Conservation (phyloP, 2,888 invertebrate species). For the Mamestra brassicae region DNA sequence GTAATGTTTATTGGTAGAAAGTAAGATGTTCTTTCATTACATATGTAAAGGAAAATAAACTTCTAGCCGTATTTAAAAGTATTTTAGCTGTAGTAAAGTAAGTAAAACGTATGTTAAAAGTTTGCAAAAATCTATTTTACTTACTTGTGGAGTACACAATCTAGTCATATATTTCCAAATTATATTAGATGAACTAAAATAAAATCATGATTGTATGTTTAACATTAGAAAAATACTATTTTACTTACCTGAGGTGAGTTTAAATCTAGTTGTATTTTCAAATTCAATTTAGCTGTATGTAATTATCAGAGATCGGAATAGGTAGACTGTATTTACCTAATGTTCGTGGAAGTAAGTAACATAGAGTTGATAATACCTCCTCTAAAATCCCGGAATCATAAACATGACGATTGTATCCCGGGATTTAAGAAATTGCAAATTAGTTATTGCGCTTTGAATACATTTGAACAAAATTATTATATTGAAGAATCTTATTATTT, state of each 20-base stretch:
- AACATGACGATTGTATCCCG: no score
- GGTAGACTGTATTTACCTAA: no score
- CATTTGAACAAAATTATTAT: no score
- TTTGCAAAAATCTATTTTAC: constrained; percentile 21
- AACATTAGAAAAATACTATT: constrained; percentile 1
- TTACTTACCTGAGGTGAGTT: not conserved
- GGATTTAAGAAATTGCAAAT: no score
- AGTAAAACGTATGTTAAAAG: not conserved
- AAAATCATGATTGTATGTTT: not conserved
- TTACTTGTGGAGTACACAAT: not conserved
- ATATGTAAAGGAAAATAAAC: not conserved
- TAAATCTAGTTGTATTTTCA: constrained; percentile 5
- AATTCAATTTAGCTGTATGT: not conserved
- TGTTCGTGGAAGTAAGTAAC: no score
- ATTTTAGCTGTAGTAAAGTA: not conserved
- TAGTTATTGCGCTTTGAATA: no score
- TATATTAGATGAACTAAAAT: not conserved
- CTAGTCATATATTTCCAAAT: constrained; percentile 5
- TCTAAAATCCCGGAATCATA: no score
- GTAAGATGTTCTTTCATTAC: not conserved
- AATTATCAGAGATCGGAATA: no score
- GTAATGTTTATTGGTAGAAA: constrained; percentile 8
- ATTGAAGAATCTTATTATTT: no score
- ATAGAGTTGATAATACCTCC: no score
- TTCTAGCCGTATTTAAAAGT: constrained; percentile 4